Evolutionary conservation across 2,113 vertebrate species (phyloP), one percentile per base, ranked within the genome.

Genomic region (Cyprinodon variegatus): DNA sequence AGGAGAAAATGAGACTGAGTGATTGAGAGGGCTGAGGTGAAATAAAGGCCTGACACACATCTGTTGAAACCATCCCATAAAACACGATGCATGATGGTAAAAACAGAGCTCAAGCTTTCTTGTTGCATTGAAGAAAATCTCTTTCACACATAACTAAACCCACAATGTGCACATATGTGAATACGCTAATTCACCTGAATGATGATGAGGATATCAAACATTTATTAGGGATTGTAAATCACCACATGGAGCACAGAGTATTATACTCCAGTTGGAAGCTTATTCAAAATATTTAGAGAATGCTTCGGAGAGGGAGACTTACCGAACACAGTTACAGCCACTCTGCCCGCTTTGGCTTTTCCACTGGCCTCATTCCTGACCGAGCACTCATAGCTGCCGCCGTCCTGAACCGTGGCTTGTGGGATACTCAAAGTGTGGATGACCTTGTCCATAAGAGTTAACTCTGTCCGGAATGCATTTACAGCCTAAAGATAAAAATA

Each of bases 361-460:
- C 94, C 89, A 65, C 85, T 94, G 53, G 86, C 81, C 39, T 91
- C 88, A 65, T 96, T 92, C 0, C 91, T 93, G 78, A 96, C 92
- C 5, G 94, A 93, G 83, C 98, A 99, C 77, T 97, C 95, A 6
- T 99, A 99, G 50, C 90, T 90, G 48, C 98, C 98, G 0, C 94
- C 94, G 90, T 99, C 98, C 81, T 96, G 94, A 77, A 94, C 78
- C 0, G 95, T 92, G 69, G 96, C 96, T 68, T 94, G 85, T 1
- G 93, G 93, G 88, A 99, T 92, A 8, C 79, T 95, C 85, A 99
- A 86, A 3, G 94, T 97, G 89, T 98, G 97, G 62, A 81, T 17
- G 68, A 91, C 88, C 57, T 36, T 71, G 68, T 90, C 90, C 1
- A 76, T 76, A 11, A 89, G 63, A 6, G 37, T 66, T 65, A 93